Evolutionary conservation across 23 tunicate genomes (phyloP), one percentile per base, ranked within the genome.

Genomic region (Trididemnum nubilum): DNA sequence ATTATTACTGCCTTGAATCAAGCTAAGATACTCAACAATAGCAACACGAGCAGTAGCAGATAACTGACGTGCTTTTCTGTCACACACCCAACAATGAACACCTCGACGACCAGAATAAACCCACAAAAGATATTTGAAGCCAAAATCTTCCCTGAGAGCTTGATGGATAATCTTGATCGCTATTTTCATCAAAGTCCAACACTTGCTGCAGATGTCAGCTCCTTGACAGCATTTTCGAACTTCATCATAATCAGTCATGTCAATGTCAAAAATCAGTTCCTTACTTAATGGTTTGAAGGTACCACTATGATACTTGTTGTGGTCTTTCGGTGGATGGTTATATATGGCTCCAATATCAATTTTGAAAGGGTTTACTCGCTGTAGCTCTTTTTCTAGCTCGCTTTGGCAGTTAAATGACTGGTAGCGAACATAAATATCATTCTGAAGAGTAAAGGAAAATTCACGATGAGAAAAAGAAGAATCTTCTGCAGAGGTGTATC

Each of bases 51-150:
- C 99, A 44, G 75, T 65, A 22, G 83, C 73, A 3, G 96, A 69
- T 28, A 96, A 73, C 21, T 76, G 57, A 33, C 93, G 69, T 0
- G 95, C 95, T 39, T 81, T 73, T 65, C 79, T 84, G 61, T 96
- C 99, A 72, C 92, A 88, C 32, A 96, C 99, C 99, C 99, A 96
- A 44, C 99, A 96, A 96, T 96, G 99, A 1, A 96, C 92, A 38
- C 99, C 99, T 44, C 99, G 81, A 38, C 99, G 73, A 0, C 99
- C 99, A 87, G 99, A 96, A 57, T 91, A 96, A 22, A 96, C 87
- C 96, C 92, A 86, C 24, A 90, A 37, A 64, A 96, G 60, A 37
- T 90, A 85, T 67, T 78, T 64, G 79, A 89, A 89, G 26, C 99
- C 95, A 73, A 94, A 89, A 72, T 94, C 95, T 36, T 94, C 94